These are phyloP conservation scores for Phenganax marumi DNA, from an alignment of 92 coral and sea anemone genomes.

Conservation along the genomic window DNA sequence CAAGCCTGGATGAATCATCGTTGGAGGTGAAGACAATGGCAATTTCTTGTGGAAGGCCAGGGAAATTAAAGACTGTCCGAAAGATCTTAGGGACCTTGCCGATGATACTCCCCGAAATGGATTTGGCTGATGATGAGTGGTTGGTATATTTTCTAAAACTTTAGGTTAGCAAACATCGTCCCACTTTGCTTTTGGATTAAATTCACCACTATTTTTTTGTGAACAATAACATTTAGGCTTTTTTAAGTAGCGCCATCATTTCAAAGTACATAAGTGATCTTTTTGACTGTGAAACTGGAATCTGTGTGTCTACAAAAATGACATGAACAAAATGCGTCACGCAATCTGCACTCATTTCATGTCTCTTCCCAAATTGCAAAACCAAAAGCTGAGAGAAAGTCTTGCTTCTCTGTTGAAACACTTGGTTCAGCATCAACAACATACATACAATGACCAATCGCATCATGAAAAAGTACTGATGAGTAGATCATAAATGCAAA, in stretches of 20 bases:
- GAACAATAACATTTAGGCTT: constrained; percentile 26
- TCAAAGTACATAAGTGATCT: too few relatives aligned
- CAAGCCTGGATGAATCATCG: constrained; percentile 39
- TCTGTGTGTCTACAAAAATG: constrained; percentile 30
- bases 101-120: constrained; percentile 31
- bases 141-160: constrained; percentile 39
- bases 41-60: constrained; percentile 11
- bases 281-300: constrained; percentile 15
- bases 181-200: constrained; percentile 9
- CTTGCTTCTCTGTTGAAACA: constrained; percentile 40
- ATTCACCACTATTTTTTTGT: constrained; percentile 23
- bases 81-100: constrained; percentile 20
- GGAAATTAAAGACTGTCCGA: constrained; percentile 18
- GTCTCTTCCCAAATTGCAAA: too few relatives aligned
- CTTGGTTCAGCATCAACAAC: constrained; percentile 32
- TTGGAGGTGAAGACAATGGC: constrained; percentile 23
- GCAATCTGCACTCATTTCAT: not conserved
- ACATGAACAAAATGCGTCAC: constrained; percentile 12
- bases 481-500: constrained; percentile 10
- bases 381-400: constrained; percentile 31
- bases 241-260: not conserved
- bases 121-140: constrained; percentile 43
- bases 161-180: constrained; percentile 26
- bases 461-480: constrained; percentile 11
- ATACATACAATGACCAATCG: constrained; percentile 34